A percentile compares a stretch with the other conserved stretches of the same genome.
These are phyloP conservation scores for Salvelinus fontinalis DNA, from an alignment of 2,113 vertebrate species.

Conservation along the genomic window DNA sequence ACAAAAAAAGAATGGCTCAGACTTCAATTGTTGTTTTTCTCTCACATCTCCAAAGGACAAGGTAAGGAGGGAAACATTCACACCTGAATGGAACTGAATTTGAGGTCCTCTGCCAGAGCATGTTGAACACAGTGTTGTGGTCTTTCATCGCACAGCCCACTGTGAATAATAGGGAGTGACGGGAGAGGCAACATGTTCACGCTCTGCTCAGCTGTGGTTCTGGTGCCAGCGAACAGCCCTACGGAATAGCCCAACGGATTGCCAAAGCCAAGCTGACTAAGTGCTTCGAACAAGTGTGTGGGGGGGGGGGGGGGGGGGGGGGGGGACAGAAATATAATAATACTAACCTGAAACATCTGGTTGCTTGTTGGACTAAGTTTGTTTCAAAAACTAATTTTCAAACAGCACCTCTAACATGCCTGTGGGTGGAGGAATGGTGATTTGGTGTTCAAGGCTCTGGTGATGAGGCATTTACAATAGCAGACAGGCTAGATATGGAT, in stretches of 20 bases:
- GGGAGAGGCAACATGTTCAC: slow-evolving; percentile 6
- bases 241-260: background rate
- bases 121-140: background rate
- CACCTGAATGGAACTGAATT: slow-evolving; percentile 7
- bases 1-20: slow-evolving; percentile 8
- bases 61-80: slow-evolving; percentile 19
- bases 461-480: background rate
- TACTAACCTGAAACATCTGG: background rate
- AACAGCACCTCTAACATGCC: background rate
- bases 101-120: background rate
- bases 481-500: background rate
- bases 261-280: background rate
- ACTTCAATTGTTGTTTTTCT: slow-evolving; percentile 17
- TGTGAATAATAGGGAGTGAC: background rate
- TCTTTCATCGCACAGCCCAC: background rate
- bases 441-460: background rate
- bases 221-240: background rate
- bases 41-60: slow-evolving; percentile 3
- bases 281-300: background rate
- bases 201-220: slow-evolving; percentile 6
- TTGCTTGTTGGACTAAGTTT: background rate
- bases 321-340: slow-evolving; percentile 8
- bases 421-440: background rate
- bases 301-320: no score
- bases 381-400: background rate